These are phyloP conservation scores for Gobio gobio DNA, from an alignment of 2,113 vertebrate genomes.

Conservation along the genomic window DNA sequence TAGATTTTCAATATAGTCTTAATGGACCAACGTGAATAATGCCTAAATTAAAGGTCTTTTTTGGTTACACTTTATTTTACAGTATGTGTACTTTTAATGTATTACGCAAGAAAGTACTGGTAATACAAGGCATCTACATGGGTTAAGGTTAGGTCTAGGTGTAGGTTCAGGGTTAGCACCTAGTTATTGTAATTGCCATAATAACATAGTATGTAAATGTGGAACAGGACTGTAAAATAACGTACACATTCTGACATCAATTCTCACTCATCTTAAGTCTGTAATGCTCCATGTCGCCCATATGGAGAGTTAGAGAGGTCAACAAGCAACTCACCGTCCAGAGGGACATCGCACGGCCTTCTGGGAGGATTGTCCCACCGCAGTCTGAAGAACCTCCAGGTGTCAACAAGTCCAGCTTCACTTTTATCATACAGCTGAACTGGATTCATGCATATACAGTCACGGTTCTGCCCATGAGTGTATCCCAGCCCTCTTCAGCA, in stretches of 20 bases:
- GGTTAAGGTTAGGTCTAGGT: too few species aligned
- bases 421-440: conserved; percentile 28
- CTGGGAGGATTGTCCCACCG: conserved; percentile 26
- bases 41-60: background rate
- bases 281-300: background rate
- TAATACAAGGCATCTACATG: too few species aligned
- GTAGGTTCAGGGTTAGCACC: too few species aligned
- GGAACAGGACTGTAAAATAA: too few species aligned
- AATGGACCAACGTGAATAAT: background rate
- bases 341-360: conserved; percentile 56
- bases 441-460: background rate
- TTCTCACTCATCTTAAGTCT: background rate
- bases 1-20: background rate
- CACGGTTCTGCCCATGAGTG: background rate
- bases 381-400: conserved; percentile 3
- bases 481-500: conserved; percentile 30
- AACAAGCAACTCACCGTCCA: conserved; percentile 61
- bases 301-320: background rate
- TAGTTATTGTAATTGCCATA: too few species aligned
- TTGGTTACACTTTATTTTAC: too few species aligned
- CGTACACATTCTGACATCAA: background rate
- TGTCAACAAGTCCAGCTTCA: background rate
- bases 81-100: too few species aligned
- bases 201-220: too few species aligned
- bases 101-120: too few species aligned